A percentile compares a stretch with the other conserved stretches of the same genome.
Conservation (phyloP, 2,888 invertebrate genomes). For the Dusona sp. region DNA sequence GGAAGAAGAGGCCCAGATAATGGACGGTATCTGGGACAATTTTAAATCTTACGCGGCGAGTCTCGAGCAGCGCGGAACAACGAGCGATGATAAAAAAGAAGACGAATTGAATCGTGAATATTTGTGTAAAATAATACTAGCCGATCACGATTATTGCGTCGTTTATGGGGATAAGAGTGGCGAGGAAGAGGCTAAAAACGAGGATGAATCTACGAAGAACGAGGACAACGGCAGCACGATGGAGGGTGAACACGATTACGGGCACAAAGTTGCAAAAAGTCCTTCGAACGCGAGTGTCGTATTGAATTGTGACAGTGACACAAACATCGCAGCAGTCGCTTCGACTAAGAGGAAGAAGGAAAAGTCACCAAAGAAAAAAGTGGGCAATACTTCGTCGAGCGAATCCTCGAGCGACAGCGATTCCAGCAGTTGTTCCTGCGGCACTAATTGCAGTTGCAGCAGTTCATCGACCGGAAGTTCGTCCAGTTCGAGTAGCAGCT, state of each 20-base stretch:
- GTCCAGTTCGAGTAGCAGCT: constrained; percentile 86
- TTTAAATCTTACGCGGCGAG: constrained; percentile 91
- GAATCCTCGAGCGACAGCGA: constrained; percentile 91
- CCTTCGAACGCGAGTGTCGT: constrained; percentile 45
- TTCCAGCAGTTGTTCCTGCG: constrained; percentile 92
- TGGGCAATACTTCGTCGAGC: constrained; percentile 89
- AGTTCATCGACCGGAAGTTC: constrained; percentile 90
- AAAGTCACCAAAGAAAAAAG: constrained; percentile 83
- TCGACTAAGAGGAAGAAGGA: constrained; percentile 71
- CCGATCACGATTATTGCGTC: constrained; percentile 91
- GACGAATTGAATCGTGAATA: constrained; percentile 74
- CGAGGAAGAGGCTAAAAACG: constrained; percentile 69
- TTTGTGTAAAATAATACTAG: constrained; percentile 82
- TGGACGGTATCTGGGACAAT: constrained; percentile 91
- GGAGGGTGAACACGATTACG: constrained; percentile 68
- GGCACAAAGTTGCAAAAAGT: constrained; percentile 67
- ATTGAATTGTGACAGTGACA: constrained; percentile 71
- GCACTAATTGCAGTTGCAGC: constrained; percentile 93
- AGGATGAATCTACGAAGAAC: constrained; percentile 65
- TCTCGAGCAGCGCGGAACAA: constrained; percentile 85
- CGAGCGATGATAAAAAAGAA: constrained; percentile 70
- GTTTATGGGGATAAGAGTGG: constrained; percentile 76
- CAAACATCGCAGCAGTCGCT: constrained; percentile 69
- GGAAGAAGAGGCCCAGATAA: constrained; percentile 87
- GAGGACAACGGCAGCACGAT: constrained; percentile 81